These are phyloP conservation scores for Tachyglossus aculeatus DNA, from an alignment of 2,797 vertebrate species.

Conservation along the genomic window DNA sequence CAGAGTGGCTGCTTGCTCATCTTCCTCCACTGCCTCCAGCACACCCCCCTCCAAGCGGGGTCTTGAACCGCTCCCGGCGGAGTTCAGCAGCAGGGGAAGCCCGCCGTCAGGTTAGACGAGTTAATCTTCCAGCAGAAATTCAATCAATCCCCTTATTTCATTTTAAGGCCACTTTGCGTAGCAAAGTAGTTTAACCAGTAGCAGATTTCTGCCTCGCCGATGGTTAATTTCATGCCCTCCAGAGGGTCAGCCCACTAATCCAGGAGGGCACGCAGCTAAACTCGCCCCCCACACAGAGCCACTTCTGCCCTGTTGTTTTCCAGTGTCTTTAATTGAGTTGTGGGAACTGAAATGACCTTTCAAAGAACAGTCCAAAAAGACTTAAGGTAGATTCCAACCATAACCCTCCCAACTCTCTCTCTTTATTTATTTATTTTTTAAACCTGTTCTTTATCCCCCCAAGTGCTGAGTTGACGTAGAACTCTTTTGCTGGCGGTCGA, in stretches of 20 bases:
- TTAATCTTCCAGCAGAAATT: constrained; percentile 75
- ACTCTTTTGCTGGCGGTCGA: constrained; percentile 59
- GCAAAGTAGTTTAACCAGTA: constrained; percentile 77
- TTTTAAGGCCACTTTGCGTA: constrained; percentile 75
- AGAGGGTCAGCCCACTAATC: constrained; percentile 75
- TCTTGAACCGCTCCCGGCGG: constrained; percentile 44
- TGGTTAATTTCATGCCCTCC: constrained; percentile 76
- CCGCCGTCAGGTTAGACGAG: constrained; percentile 65
- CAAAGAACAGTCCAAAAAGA: constrained; percentile 55
- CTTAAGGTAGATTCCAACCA: constrained; percentile 23
- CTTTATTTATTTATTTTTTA: too few relatives aligned
- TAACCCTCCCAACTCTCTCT: constrained; percentile 20
- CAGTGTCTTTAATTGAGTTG: constrained; percentile 53
- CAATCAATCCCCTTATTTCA: constrained; percentile 74
- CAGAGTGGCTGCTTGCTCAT: not conserved
- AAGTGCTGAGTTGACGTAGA: constrained; percentile 53
- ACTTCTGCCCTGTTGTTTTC: constrained; percentile 35
- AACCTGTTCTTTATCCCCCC: constrained; percentile 32
- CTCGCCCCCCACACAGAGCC: constrained; percentile 46
- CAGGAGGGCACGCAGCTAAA: constrained; percentile 55
- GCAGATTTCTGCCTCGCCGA: constrained; percentile 75
- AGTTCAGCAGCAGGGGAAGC: constrained; percentile 62
- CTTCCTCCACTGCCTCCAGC: not conserved
- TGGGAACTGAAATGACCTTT: constrained; percentile 60
- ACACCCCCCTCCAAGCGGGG: constrained; percentile 13